Conservation (phyloP, 2,113 vertebrate species). For the Gobiocypris rarus region DNA sequence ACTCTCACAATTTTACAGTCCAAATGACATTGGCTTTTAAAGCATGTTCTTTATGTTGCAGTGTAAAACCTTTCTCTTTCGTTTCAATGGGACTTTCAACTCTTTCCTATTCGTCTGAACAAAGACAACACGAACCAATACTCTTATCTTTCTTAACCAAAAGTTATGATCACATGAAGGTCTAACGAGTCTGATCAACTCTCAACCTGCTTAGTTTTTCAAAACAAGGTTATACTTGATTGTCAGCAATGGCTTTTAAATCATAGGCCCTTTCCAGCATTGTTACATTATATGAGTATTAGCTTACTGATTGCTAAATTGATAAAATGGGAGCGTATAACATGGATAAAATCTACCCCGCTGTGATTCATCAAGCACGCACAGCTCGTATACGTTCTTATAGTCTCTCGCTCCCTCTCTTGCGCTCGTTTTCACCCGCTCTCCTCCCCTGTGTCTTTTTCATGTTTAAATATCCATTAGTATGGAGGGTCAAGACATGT, state of each 20-base stretch:
- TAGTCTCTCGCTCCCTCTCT: neutral
- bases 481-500: neutral
- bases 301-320: slow-evolving; percentile 29
- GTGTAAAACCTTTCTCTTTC: neutral
- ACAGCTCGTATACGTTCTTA: slow-evolving; percentile 8
- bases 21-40: neutral
- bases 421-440: neutral
- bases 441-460: neutral
- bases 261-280: neutral
- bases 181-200: neutral
- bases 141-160: neutral
- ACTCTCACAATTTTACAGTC: neutral
- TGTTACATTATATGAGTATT: slow-evolving; percentile 26
- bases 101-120: neutral
- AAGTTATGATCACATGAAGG: neutral
- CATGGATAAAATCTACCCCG: slow-evolving; percentile 41
- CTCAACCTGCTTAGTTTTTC: neutral
- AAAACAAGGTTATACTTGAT: slow-evolving; percentile 10
- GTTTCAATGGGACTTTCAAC: neutral
- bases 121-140: neutral
- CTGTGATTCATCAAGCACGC: slow-evolving; percentile 44
- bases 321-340: slow-evolving; percentile 51
- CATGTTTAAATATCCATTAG: slow-evolving; percentile 9
- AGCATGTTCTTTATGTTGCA: neutral
- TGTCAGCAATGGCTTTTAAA: slow-evolving; percentile 19